These are phyloP conservation scores for Aplocera efformata DNA, from an alignment of 2,888 invertebrate species.

Conservation along the genomic window DNA sequence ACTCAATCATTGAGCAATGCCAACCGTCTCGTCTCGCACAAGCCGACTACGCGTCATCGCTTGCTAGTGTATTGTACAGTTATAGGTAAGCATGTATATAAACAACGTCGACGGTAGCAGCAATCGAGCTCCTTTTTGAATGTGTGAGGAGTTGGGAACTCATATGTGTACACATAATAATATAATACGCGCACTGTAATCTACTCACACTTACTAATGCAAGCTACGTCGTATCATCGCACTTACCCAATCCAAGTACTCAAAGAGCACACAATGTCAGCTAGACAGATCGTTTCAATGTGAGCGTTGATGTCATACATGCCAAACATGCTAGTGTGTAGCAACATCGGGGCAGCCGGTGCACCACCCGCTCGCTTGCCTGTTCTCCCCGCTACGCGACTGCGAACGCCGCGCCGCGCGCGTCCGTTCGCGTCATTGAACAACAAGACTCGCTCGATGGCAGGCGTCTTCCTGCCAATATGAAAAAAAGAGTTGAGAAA, in stretches of 20 bases:
- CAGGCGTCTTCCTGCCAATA: conserved; percentile 77
- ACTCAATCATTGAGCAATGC: conserved; percentile 79
- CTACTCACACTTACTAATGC: conserved; percentile 51
- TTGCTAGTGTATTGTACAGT: conserved; percentile 61
- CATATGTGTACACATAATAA: conserved; percentile 39
- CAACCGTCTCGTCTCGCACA: conserved; percentile 75
- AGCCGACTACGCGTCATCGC: conserved; percentile 78
- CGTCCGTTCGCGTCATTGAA: conserved; percentile 76
- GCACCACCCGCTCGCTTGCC: conserved; percentile 70
- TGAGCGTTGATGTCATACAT: conserved; percentile 55
- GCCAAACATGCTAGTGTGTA: conserved; percentile 57
- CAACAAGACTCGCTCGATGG: conserved; percentile 79
- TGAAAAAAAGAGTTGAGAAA: conserved; percentile 73
- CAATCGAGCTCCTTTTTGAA: conserved; percentile 61
- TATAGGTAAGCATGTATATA: conserved; percentile 73
- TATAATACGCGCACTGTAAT: conserved; percentile 52
- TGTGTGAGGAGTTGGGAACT: conserved; percentile 64
- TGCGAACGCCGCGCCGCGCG: conserved; percentile 67
- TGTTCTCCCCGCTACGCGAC: conserved; percentile 73
- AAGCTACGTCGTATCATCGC: conserved; percentile 50
- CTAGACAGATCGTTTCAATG: conserved; percentile 67
- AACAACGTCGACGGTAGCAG: conserved; percentile 62
- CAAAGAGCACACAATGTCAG: conserved; percentile 67
- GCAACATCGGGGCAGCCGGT: conserved; percentile 77
- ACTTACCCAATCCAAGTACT: conserved; percentile 51